Percentiles rank a stretch among this genome's conserved stretches.
These are phyloP conservation scores for Sandelia bainsii DNA, from an alignment of 2,797 vertebrate genomes.

Conservation along the genomic window DNA sequence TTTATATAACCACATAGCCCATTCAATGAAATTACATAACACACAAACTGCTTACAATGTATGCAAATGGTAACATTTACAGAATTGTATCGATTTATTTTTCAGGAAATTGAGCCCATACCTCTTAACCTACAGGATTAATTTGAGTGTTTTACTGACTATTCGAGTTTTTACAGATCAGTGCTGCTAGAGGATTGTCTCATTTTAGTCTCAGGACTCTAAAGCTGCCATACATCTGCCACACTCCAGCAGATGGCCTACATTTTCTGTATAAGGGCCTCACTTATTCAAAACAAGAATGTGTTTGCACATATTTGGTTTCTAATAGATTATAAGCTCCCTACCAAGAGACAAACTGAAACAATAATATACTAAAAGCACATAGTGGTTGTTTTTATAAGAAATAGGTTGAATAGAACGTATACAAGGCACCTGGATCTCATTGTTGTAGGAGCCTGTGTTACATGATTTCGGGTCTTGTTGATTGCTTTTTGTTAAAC, in stretches of 20 bases:
- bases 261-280: slow-evolving; percentile 43
- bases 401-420: background rate
- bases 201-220: slow-evolving; percentile 40
- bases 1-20: too few species aligned
- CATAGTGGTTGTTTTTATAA: background rate
- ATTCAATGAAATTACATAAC: fast-evolving
- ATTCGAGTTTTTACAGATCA: slow-evolving; percentile 5
- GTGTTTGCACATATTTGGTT: background rate
- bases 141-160: background rate
- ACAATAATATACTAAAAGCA: too few species aligned
- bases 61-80: background rate
- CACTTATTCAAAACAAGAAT: background rate
- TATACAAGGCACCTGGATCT: background rate
- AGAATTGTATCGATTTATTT: background rate
- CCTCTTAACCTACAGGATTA: background rate
- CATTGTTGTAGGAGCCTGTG: background rate
- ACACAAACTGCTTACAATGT: background rate
- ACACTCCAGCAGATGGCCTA: slow-evolving; percentile 65
- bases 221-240: slow-evolving; percentile 72
- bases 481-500: background rate
- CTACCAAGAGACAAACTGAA: background rate
- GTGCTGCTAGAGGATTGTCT: slow-evolving; percentile 33
- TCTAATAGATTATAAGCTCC: fast-evolving
- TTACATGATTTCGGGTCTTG: background rate
- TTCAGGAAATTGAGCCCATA: background rate